Conservation (phyloP, 2,888 invertebrate genomes). For the Drosophila subsilvestris region DNA sequence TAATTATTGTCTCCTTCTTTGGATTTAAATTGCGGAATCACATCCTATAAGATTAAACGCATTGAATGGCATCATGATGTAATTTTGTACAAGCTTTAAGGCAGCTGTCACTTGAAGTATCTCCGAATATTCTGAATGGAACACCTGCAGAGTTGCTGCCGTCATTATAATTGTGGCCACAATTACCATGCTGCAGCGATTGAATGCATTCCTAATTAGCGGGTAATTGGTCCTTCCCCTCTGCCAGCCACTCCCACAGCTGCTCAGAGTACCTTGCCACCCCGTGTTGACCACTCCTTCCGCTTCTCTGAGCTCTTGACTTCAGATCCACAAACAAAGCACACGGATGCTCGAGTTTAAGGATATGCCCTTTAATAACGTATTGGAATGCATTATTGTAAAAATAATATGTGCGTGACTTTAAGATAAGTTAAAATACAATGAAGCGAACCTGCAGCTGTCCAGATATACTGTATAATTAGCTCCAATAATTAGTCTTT, state of each 20-base stretch:
- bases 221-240: slow-evolving; percentile 40
- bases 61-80: background rate
- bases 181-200: slow-evolving; percentile 31
- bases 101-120: background rate
- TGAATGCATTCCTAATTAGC: slow-evolving; percentile 56
- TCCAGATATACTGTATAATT: too few relatives aligned
- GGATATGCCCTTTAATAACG: too few relatives aligned
- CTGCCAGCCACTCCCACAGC: background rate
- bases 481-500: too few relatives aligned
- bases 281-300: background rate
- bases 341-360: too few relatives aligned
- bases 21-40: too few relatives aligned
- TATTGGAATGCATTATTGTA: too few relatives aligned
- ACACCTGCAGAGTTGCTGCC: background rate
- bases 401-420: too few relatives aligned
- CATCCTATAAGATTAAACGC: background rate
- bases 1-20: too few relatives aligned
- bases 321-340: too few relatives aligned
- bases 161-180: slow-evolving; percentile 15
- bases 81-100: background rate
- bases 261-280: background rate
- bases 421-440: background rate
- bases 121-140: background rate
- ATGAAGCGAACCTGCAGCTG: too few relatives aligned
- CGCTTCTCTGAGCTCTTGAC: too few relatives aligned